Conservation (phyloP, 2,888 invertebrate species). For the Nomada fabriciana region DNA sequence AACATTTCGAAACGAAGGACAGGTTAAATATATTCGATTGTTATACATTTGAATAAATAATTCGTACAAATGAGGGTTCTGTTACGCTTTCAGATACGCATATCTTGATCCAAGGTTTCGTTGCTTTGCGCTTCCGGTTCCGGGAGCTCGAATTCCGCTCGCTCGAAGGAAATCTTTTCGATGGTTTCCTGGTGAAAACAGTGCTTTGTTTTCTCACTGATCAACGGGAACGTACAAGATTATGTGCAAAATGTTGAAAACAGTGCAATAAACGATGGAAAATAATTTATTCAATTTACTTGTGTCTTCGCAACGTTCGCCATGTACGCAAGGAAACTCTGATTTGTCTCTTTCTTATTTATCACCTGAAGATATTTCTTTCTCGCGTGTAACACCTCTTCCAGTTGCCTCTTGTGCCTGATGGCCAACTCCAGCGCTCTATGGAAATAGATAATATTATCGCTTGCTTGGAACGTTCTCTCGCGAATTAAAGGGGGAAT, state of each 20-base stretch:
- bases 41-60: constrained; percentile 49
- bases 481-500: constrained; percentile 37
- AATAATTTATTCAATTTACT: constrained; percentile 40
- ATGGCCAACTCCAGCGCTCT: constrained; percentile 91
- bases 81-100: constrained; percentile 36
- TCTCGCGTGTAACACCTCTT: constrained; percentile 89
- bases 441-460: constrained; percentile 21
- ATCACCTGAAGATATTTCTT: constrained; percentile 87
- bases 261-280: constrained; percentile 5
- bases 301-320: constrained; percentile 54
- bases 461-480: constrained; percentile 13
- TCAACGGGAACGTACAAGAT: constrained; percentile 5
- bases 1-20: neutral
- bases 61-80: constrained; percentile 32
- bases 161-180: neutral
- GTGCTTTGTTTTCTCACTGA: constrained; percentile 39
- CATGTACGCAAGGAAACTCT: constrained; percentile 82
- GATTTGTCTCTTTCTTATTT: constrained; percentile 86
- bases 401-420: constrained; percentile 90
- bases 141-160: neutral
- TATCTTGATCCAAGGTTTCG: constrained; percentile 28
- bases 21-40: constrained; percentile 30
- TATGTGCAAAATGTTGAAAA: constrained; percentile 28
- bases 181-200: constrained; percentile 49
- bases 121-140: constrained; percentile 21